These are phyloP conservation scores for Zoanthus sansibaricus DNA, from an alignment of 92 coral and sea anemone genomes.

Conservation along the genomic window DNA sequence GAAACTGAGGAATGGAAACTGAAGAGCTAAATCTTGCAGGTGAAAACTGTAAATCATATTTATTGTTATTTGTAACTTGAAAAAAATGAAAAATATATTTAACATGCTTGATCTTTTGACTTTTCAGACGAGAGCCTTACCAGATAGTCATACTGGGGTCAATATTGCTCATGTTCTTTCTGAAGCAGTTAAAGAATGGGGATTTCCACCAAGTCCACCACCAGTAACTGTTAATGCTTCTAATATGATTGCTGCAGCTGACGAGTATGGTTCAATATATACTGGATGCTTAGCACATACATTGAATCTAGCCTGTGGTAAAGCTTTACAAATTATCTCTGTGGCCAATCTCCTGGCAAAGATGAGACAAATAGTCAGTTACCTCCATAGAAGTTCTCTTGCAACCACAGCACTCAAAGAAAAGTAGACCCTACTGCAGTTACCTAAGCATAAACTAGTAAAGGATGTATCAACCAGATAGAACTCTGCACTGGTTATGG, in stretches of 20 bases:
- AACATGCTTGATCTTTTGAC: constrained; percentile 1
- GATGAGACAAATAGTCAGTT: constrained; percentile 59
- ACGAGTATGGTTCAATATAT: constrained; percentile 55
- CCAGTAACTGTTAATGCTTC: constrained; percentile 54
- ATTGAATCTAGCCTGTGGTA: constrained; percentile 67
- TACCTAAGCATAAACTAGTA: constrained; percentile 58
- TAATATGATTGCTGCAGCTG: constrained; percentile 59
- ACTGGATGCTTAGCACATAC: constrained; percentile 56
- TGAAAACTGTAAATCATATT: constrained; percentile 12
- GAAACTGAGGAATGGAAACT: background rate
- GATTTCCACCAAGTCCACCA: constrained; percentile 66
- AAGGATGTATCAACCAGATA: constrained; percentile 64
- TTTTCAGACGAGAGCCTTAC: background rate
- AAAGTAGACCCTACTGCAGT: constrained; percentile 57
- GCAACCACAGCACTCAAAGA: constrained; percentile 66
- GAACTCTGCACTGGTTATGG: constrained; percentile 65
- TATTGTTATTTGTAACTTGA: constrained; percentile 8
- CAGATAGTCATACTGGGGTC: background rate
- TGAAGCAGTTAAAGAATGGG: constrained; percentile 66
- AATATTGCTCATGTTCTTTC: constrained; percentile 59
- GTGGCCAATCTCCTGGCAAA: constrained; percentile 65
- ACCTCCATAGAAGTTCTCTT: constrained; percentile 63
- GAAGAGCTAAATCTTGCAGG: constrained; percentile 56
- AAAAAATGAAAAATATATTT: constrained; percentile 1
- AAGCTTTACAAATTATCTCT: constrained; percentile 58